Evolutionary conservation across 2,797 vertebrate species (phyloP), one percentile per base, ranked within the genome.

Genomic region (Anableps anableps): DNA sequence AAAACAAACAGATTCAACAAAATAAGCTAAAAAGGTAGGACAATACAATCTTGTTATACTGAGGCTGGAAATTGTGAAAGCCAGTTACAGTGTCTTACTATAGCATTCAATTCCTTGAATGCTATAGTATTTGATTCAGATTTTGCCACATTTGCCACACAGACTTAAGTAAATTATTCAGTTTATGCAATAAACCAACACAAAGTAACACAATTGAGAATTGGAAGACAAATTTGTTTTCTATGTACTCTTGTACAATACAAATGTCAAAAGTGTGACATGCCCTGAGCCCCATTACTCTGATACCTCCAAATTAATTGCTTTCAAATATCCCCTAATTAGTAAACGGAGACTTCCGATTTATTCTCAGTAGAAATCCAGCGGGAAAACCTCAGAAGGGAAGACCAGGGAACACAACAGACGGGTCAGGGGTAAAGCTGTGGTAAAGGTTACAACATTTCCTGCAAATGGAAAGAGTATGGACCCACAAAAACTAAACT

Each of bases 1-100:
- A 34, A 36, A 66, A 64, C 60, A 87, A 74, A 79, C 53, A 55
- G 55, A 70, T 55, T 2, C 26, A 48, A 79, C 50, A 58, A 71
- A 29, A 17, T 43, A 81, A 43, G 23, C 62, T 60, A 48, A 36
- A 47, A 48, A 11, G 41, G 29, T 4, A 38, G 36, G 53, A 23
- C 5, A 31, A 58, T 71, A 7, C 7, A 55, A 3, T n/a, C 66
- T 50, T 3, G 19, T 38, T 31, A 71, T 36, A 17, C 2, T 10
- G 31, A 82, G 8, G 17, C 70, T 66, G 48, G 6, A 72, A 77
- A 70, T 26, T 17, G 36, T 78, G 23, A 64, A 48, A 43, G 66
- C 5, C 26, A 43, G 36, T 3, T 14, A 70, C 38, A 43, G 14
- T 3, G 4, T 43, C 11, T n/a, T 29, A 14, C 26, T 45, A 29